phyloP scores from a whole-genome alignment of 1,140 invertebrate species.

The Nylanderia fulva region DNA sequence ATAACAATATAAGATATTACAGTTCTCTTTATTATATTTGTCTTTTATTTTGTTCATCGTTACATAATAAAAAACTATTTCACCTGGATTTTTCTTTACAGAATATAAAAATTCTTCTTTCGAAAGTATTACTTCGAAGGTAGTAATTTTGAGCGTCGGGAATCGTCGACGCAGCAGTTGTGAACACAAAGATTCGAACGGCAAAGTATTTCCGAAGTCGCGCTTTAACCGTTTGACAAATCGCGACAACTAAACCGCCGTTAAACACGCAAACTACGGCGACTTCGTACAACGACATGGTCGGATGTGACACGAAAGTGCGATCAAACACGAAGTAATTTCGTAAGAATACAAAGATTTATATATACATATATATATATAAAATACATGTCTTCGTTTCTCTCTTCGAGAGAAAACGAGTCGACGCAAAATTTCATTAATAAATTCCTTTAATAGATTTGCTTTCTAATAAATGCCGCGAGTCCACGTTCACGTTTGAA shows the following conservation, averaged over 20 bases:
- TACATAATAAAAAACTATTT: background rate
- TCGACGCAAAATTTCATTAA: background rate
- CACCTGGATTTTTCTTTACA: background rate
- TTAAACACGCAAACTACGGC: constrained; percentile 75
- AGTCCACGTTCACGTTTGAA: background rate
- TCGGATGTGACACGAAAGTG: constrained; percentile 34
- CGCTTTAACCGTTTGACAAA: constrained; percentile 58
- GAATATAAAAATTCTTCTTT: background rate
- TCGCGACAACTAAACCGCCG: constrained; percentile 72
- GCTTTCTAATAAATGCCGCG: background rate
- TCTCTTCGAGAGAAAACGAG: background rate
- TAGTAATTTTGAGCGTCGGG: background rate
- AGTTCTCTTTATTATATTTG: background rate
- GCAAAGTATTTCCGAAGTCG: constrained; percentile 61
- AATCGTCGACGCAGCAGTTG: constrained; percentile 58
- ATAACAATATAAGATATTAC: constrained; percentile 1
- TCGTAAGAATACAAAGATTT: background rate
- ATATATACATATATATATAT: no score
- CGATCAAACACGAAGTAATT: constrained; percentile 26
- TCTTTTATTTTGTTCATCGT: background rate
- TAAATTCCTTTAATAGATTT: background rate
- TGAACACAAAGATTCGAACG: constrained; percentile 64
- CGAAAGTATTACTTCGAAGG: background rate
- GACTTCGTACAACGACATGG: constrained; percentile 36
- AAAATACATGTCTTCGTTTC: background rate